phyloP scores from a whole-genome alignment of 2,888 invertebrate species.

The Xylota segnis region DNA sequence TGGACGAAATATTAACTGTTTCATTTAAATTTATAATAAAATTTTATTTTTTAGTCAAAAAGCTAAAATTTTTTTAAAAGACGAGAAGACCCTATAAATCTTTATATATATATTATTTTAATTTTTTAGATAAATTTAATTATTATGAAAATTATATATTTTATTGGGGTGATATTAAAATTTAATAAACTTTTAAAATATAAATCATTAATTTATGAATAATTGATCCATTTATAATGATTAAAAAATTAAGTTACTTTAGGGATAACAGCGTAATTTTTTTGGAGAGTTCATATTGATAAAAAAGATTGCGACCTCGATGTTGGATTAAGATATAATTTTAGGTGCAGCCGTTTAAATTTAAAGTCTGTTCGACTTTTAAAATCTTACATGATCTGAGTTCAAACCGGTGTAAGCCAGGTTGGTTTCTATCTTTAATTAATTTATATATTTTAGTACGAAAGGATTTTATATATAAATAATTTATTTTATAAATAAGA shows the following conservation, averaged over 20 bases:
- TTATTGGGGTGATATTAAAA: conserved; percentile 89
- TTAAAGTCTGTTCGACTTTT: conserved; percentile 92
- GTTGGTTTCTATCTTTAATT: conserved; percentile 93
- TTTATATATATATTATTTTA: conserved; percentile 85
- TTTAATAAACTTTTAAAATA: conserved; percentile 86
- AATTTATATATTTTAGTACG: conserved; percentile 89
- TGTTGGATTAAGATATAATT: conserved; percentile 92
- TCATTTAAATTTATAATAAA: conserved; percentile 85
- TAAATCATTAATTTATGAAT: conserved; percentile 84
- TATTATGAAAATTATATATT: conserved; percentile 84
- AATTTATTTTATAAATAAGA: conserved; percentile 82
- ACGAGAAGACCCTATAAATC: conserved; percentile 93
- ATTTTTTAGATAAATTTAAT: conserved; percentile 83
- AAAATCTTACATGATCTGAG: conserved; percentile 95
- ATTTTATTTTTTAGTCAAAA: conserved; percentile 88
- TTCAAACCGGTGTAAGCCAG: conserved; percentile 94
- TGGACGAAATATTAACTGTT: conserved; percentile 88
- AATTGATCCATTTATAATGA: conserved; percentile 86
- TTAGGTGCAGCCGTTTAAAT: conserved; percentile 88
- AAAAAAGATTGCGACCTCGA: conserved; percentile 93
- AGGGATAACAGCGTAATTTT: conserved; percentile 94
- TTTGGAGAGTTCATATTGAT: conserved; percentile 90
- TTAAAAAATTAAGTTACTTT: conserved; percentile 91
- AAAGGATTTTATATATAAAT: conserved; percentile 89
- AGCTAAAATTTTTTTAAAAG: conserved; percentile 88